Evolutionary conservation across 2,888 invertebrate genomes (phyloP).

Genomic region (Rotaria magnacalcarata): DNA sequence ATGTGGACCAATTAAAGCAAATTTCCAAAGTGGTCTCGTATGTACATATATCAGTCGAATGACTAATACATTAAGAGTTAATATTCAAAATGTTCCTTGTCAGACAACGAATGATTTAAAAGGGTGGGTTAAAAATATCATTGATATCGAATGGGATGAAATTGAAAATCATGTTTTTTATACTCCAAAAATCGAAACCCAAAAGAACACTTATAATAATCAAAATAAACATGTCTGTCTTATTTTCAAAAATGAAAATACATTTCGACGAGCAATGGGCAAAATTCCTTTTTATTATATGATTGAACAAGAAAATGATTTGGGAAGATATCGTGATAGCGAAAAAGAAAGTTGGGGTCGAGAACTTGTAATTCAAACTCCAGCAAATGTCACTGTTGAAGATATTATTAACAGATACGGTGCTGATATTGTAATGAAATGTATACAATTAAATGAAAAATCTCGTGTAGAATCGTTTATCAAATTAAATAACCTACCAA

Average conservation of each 20-base stretch:
- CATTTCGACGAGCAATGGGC: not conserved
- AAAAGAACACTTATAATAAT: not conserved
- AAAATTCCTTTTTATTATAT: not conserved
- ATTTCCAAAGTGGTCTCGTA: not conserved
- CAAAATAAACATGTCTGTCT: not conserved
- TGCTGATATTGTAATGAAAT: not conserved
- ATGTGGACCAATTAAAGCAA: not conserved
- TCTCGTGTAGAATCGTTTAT: not conserved
- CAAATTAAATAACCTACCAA: not conserved
- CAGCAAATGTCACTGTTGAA: not conserved
- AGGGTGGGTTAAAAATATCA: not conserved
- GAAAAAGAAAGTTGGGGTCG: not conserved
- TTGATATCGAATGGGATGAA: not conserved
- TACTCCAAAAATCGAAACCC: not conserved
- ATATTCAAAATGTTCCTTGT: not conserved
- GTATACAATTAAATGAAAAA: not conserved
- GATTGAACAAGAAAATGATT: not conserved
- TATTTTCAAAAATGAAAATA: not conserved
- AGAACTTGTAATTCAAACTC: not conserved
- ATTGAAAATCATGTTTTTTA: not conserved
- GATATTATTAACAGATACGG: not conserved
- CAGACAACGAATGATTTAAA: not conserved
- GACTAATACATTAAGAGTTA: not conserved
- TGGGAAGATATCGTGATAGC: not conserved
- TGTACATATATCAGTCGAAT: not conserved